Evolutionary conservation across 2,888 invertebrate genomes (phyloP).

Genomic region (Leucophenga montana): DNA sequence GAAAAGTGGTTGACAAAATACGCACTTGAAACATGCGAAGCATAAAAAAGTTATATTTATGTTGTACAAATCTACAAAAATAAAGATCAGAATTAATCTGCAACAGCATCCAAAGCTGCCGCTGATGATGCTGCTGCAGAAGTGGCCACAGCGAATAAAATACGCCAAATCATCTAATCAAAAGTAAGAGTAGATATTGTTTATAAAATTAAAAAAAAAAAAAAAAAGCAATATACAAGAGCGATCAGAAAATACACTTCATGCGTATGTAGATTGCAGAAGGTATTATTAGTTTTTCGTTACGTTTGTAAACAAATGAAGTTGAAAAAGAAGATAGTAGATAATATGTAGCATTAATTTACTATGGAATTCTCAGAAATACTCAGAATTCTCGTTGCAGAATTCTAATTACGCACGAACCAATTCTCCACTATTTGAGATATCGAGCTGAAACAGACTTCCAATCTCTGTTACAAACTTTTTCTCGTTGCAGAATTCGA

Average conservation of each 20-base stretch:
- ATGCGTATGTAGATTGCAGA: no score
- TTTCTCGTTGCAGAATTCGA: no score
- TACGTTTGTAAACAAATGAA: no score
- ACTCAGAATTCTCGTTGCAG: no score
- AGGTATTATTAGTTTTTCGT: no score
- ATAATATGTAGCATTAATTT: no score
- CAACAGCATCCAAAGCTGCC: not conserved
- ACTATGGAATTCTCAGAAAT: no score
- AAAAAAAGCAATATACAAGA: slow-evolving; percentile 40
- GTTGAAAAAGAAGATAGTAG: no score
- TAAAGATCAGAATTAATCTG: slow-evolving; percentile 57
- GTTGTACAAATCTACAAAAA: not conserved
- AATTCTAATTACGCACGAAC: no score
- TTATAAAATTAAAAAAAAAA: slow-evolving; percentile 42
- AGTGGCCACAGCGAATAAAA: slow-evolving; percentile 29
- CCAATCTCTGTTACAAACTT: no score
- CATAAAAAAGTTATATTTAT: not conserved
- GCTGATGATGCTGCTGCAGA: not conserved
- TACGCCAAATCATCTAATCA: slow-evolving; percentile 60
- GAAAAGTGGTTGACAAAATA: slow-evolving; percentile 58
- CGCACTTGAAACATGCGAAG: slow-evolving; percentile 42
- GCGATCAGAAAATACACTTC: not conserved
- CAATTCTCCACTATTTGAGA: no score
- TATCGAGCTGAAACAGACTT: no score
- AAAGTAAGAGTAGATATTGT: slow-evolving; percentile 64